Conservation (phyloP, 2,797 vertebrate species). For the Phyllotis vaccarum region DNA sequence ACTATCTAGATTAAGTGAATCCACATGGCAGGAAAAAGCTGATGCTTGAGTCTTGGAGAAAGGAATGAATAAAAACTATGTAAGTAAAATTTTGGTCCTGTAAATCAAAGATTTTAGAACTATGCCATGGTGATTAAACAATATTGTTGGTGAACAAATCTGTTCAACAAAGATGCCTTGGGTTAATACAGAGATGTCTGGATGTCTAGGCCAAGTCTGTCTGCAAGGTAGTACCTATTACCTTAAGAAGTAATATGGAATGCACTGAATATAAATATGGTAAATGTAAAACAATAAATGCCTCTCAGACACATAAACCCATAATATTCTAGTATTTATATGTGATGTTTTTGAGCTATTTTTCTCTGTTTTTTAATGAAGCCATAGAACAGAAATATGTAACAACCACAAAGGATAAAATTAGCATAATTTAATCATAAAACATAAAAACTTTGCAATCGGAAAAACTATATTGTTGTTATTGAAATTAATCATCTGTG, state of each 20-base stretch:
- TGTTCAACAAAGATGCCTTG: no score
- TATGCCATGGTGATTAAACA: not conserved
- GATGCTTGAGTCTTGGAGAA: not conserved
- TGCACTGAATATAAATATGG: not conserved
- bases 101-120: slow-evolving; percentile 7
- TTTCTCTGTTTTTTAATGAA: not conserved
- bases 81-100: not conserved
- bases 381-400: not conserved
- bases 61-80: not conserved
- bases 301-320: not conserved
- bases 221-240: not conserved
- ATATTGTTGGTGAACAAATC: not conserved
- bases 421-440: not conserved
- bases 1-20: not conserved
- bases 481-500: not conserved
- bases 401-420: not conserved
- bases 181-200: not conserved
- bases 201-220: not conserved
- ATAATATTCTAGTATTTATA: not conserved
- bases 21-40: not conserved
- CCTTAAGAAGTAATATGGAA: not conserved
- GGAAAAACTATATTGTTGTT: not conserved
- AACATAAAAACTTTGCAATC: not conserved
- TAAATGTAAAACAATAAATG: not conserved
- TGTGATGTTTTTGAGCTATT: not conserved